Base-by-base conservation (phyloP, 2,888 invertebrate species). In the Apamea anceps region DNA sequence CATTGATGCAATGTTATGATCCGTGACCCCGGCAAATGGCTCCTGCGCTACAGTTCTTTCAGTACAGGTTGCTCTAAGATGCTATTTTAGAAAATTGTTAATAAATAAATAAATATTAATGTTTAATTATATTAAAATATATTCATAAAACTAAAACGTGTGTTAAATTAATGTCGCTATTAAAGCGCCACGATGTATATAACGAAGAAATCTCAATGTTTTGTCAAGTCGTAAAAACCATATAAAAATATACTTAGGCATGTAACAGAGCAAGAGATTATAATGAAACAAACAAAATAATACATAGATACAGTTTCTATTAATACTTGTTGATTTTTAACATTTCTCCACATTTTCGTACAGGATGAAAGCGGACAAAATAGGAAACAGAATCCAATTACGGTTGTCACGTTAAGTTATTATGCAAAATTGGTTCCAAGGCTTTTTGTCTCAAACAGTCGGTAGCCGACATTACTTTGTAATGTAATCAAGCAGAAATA, bases 381-480 rank as follows among this genome's bases (percentile, higher is more conserved):
- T 93, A 92, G 91, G 92, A 92, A 94, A 94, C 92, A 92, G 92
- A 95, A 95, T 94, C 91, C 93, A 95, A 95, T 96, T 95, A 95
- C 91, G 92, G 93, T 94, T 93, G 93, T 93, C 94, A 95, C 94
- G 95, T 95, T 95, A 95, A 95, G 93, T 95, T 95, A 95, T 95
- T 95, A 95, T 95, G 95, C 94, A 94, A 95, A 96, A 95, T 95
- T 94, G 93, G 93, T 92, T 94, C 89, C 87, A 91, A 92, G 91
- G 92, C 90, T 94, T 95, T 95, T 95, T 95, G 91, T 91, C 91
- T 92, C 91, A 92, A 91, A 94, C 93, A 91, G 81, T 88, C 89
- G 89, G 87, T 88, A 81, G 86, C 84, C 86, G 77, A 74, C 79
- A 82, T 89, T 88, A 86, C 84, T 89, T 85, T 87, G 86, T 88